phyloP scores from a whole-genome alignment of 2,888 invertebrate species.

The Xanthorhoe designata region DNA sequence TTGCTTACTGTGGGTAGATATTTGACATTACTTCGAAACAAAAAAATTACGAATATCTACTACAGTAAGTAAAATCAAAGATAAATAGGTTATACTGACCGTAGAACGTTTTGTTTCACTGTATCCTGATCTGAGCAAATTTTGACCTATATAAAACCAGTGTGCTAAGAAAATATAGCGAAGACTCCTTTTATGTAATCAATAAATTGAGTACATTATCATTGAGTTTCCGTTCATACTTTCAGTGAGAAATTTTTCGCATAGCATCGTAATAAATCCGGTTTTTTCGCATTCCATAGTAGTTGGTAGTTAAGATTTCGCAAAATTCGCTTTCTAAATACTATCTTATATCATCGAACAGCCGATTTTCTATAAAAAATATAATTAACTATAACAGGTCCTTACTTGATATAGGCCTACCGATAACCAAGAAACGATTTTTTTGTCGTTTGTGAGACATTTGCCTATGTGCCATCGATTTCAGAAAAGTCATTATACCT shows the following conservation, averaged over 20 bases:
- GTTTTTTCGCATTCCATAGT: conserved; percentile 41
- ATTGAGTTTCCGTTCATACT: conserved; percentile 20
- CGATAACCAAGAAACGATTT: neutral
- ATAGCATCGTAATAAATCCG: conserved; percentile 45
- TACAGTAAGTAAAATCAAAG: no score
- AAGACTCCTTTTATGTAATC: neutral
- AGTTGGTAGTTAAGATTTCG: conserved; percentile 46
- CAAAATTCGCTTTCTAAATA: conserved; percentile 61
- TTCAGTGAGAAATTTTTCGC: conserved; percentile 25
- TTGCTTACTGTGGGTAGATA: no score
- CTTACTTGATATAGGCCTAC: neutral
- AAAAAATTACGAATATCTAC: no score
- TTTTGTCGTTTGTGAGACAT: no score
- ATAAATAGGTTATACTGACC: no score
- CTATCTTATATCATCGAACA: conserved; percentile 53
- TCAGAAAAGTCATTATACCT: no score
- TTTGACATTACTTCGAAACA: no score
- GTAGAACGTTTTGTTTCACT: no score
- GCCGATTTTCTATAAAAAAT: conserved; percentile 51
- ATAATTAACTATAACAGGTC: neutral
- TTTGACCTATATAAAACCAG: neutral
- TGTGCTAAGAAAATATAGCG: neutral
- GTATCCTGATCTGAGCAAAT: neutral
- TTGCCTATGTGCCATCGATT: no score
- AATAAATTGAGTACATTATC: neutral